Conservation (phyloP, 2,888 invertebrate species). For the Andrena fulva region DNA sequence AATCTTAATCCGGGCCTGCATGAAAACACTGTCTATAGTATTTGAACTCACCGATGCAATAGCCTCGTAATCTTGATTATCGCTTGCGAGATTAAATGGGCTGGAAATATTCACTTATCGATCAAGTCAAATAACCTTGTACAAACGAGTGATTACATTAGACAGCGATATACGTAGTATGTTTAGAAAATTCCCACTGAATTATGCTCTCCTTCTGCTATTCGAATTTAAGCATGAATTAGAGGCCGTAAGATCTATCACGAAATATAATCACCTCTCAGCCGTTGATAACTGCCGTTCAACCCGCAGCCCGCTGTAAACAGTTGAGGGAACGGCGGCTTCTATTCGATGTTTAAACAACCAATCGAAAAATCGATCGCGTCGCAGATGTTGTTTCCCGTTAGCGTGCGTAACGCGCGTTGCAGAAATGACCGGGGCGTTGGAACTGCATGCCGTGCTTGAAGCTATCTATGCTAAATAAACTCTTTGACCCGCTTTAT, state of each 20-base stretch:
- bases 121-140: slow-evolving; percentile 5
- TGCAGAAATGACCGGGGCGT: slow-evolving; percentile 6
- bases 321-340: background rate
- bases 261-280: background rate
- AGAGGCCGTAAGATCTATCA: background rate
- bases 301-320: background rate
- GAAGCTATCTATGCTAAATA: slow-evolving; percentile 8
- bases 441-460: background rate
- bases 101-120: slow-evolving; percentile 6
- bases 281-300: background rate
- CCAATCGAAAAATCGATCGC: slow-evolving; percentile 31
- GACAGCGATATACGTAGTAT: background rate
- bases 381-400: slow-evolving; percentile 6
- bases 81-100: background rate
- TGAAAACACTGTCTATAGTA: background rate
- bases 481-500: background rate
- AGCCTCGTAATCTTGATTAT: background rate
- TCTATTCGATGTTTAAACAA: slow-evolving; percentile 10
- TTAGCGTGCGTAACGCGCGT: background rate
- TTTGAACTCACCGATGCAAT: background rate
- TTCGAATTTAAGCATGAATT: background rate
- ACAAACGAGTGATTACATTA: background rate
- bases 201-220: background rate
- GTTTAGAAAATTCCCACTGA: background rate
- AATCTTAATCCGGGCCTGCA: no score